Conservation (phyloP, 2,113 vertebrate species). For the Elanoides forficatus region DNA sequence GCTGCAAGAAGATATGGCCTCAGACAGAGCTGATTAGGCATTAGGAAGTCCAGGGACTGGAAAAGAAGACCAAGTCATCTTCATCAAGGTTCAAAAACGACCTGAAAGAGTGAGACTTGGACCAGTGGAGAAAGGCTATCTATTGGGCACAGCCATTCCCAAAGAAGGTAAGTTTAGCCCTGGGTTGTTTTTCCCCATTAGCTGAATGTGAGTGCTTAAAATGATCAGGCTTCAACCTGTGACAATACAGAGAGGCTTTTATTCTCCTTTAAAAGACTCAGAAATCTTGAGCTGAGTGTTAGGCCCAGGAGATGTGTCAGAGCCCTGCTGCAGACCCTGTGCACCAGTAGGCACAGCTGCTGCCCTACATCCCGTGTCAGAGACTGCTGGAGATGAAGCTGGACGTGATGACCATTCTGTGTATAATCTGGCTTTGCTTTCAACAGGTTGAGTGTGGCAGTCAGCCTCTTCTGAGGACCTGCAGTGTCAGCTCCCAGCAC, state of each 20-base stretch:
- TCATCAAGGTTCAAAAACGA: neutral
- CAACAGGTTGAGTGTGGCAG: neutral
- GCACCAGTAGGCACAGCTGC: neutral
- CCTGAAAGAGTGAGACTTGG: neutral
- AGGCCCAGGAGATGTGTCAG: neutral
- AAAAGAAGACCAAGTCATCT: neutral
- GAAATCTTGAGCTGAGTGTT: neutral
- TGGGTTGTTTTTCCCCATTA: neutral
- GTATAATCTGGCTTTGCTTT: neutral
- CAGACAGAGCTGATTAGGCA: neutral
- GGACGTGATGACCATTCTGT: neutral
- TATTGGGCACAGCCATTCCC: rapidly evolving
- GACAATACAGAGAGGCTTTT: neutral
- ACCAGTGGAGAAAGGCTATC: neutral
- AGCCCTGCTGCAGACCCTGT: neutral
- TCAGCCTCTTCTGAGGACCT: neutral
- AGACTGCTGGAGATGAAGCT: neutral
- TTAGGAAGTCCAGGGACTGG: neutral
- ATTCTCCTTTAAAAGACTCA: neutral
- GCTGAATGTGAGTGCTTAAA: neutral
- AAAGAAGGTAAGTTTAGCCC: neutral
- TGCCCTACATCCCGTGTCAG: rapidly evolving
- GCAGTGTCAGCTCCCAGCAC: neutral
- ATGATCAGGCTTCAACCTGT: neutral
- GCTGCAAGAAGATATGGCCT: neutral